phyloP scores from a whole-genome alignment of 2,888 invertebrate genomes.

The Pandemis heparana region DNA sequence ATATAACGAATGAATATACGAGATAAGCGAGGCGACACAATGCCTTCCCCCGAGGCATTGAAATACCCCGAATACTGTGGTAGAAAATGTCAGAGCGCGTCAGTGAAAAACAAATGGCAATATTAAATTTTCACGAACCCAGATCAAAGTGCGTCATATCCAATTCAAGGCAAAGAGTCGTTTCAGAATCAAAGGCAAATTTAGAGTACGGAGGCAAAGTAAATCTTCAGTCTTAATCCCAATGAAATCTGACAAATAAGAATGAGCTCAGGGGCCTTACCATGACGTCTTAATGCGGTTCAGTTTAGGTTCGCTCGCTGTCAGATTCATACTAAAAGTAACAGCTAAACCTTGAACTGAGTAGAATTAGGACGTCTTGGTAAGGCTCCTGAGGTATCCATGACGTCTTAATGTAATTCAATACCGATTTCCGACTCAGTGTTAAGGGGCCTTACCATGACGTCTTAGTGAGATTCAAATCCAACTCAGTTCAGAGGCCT shows the following conservation, averaged over 20 bases:
- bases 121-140: constrained; percentile 20
- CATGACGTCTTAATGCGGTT: too few relatives aligned
- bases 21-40: not conserved
- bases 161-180: not conserved
- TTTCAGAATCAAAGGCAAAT: not conserved
- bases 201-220: not conserved
- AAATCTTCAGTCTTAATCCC: not conserved
- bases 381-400: too few relatives aligned
- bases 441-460: too few relatives aligned
- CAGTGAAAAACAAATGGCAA: constrained; percentile 5
- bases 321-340: too few relatives aligned
- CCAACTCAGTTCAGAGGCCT: too few relatives aligned
- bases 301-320: too few relatives aligned
- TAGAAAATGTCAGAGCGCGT: constrained; percentile 20
- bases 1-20: too few relatives aligned
- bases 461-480: too few relatives aligned
- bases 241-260: not conserved
- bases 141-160: constrained; percentile 25
- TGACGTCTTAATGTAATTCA: too few relatives aligned
- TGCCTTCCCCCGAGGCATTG: not conserved
- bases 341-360: too few relatives aligned
- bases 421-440: too few relatives aligned
- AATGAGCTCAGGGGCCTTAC: not conserved
- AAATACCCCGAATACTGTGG: not conserved
- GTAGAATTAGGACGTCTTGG: too few relatives aligned